A percentile compares a stretch with the other conserved stretches of the same genome.
Conservation (phyloP, 2,797 vertebrate species). For the Mormyrops attenuatus region DNA sequence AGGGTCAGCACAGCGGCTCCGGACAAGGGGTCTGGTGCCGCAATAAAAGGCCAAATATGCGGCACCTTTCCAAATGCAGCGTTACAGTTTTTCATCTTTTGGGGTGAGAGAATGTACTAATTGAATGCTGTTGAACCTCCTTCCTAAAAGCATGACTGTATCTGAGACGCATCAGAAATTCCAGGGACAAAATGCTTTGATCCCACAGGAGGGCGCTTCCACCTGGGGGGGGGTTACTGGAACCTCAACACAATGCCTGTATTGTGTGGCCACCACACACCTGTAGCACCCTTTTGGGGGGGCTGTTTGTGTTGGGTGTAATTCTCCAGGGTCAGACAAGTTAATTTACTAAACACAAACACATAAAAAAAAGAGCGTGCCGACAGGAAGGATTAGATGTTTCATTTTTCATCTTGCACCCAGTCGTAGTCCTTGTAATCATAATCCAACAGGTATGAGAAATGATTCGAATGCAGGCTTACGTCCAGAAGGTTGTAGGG, state of each 20-base stretch:
- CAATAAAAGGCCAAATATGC: background rate
- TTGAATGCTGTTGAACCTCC: slow-evolving; percentile 15
- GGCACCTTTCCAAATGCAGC: background rate
- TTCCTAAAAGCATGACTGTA: background rate
- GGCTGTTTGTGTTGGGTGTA: background rate
- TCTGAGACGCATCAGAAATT: background rate
- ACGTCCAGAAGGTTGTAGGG: background rate
- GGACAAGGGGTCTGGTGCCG: background rate
- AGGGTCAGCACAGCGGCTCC: background rate
- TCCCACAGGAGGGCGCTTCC: background rate
- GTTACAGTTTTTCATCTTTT: background rate
- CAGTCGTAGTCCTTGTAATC: background rate
- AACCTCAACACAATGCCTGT: background rate
- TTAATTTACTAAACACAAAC: background rate
- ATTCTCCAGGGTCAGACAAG: background rate
- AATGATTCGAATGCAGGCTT: background rate
- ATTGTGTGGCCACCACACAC: slow-evolving; percentile 19
- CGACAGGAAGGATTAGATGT: background rate
- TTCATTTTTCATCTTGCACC: background rate
- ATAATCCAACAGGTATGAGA: background rate
- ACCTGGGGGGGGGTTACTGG: background rate
- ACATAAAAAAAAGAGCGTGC: background rate
- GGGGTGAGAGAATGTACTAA: background rate
- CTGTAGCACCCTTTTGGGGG: background rate
- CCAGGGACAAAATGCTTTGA: background rate